Conservation (phyloP, 2,888 invertebrate genomes). For the Sphaeridia pumilis region DNA sequence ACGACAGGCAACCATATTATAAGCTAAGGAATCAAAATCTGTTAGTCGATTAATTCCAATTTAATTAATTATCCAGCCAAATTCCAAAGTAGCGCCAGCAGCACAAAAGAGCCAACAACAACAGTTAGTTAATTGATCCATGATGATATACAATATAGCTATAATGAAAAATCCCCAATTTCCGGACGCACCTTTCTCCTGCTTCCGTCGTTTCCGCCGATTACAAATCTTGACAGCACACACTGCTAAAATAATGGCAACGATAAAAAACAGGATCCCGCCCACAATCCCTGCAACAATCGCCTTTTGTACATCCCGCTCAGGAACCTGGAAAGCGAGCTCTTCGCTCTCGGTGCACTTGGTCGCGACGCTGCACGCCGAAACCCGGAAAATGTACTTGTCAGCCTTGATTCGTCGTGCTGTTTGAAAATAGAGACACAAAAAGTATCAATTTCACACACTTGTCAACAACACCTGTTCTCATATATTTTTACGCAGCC, state of each 20-base stretch:
- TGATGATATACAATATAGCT: background rate
- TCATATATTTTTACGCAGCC: no score
- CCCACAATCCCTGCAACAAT: constrained; percentile 94
- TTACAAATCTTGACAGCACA: constrained; percentile 97
- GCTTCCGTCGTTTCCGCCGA: constrained; percentile 90
- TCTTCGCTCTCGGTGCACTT: constrained; percentile 64
- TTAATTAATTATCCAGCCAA: background rate
- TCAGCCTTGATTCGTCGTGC: constrained; percentile 45
- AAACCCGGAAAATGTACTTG: constrained; percentile 82
- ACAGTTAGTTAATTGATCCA: background rate
- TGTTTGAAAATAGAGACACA: constrained; percentile 1
- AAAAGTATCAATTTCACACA: no score
- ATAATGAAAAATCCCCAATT: constrained; percentile 11
- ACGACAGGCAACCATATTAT: constrained; percentile 96
- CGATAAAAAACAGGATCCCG: constrained; percentile 92
- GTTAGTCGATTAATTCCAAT: background rate
- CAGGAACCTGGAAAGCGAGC: constrained; percentile 78
- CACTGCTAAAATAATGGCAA: constrained; percentile 91
- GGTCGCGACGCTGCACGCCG: constrained; percentile 66
- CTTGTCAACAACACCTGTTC: no score
- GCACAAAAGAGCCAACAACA: constrained; percentile 4
- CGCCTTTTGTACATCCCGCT: constrained; percentile 85
- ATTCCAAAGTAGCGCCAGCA: background rate
- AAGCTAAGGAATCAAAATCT: constrained; percentile 61
- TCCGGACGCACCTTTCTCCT: constrained; percentile 99